Conservation (phyloP, 23 tunicate species). For the Oikopleura vanhoeffeni region DNA sequence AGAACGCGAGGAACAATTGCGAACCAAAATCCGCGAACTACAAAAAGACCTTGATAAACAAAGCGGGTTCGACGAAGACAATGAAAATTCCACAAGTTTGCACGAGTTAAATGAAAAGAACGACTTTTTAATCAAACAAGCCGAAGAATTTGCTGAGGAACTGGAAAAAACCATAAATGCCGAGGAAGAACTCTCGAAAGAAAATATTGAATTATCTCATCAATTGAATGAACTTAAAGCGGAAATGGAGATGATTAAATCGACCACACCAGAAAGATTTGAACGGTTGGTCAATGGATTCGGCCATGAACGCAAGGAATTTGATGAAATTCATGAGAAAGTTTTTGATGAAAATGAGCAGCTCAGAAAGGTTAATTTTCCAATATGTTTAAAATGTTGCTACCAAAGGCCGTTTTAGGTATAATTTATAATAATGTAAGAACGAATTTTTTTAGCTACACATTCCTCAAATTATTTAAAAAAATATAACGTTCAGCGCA, state of each 20-base stretch:
- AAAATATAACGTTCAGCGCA: no score
- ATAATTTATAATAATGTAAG: no score
- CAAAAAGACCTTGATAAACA: constrained; percentile 1
- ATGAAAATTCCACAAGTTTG: no score
- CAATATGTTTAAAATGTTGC: no score
- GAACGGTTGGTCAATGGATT: constrained; percentile 4
- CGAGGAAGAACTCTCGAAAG: neutral
- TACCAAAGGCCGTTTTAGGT: no score
- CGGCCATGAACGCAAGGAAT: constrained; percentile 8
- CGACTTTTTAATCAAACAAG: neutral
- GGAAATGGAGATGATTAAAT: neutral
- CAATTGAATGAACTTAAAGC: neutral
- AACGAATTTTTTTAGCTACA: no score
- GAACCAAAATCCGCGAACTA: neutral
- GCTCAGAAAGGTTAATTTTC: neutral
- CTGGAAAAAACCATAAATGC: neutral
- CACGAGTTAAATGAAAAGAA: neutral
- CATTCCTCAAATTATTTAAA: no score
- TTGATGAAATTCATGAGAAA: constrained; percentile 7
- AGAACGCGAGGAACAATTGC: neutral
- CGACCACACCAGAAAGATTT: neutral
- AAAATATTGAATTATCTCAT: neutral
- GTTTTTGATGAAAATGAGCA: constrained; percentile 7
- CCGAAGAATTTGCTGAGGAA: constrained; percentile 10
- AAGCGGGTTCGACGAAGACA: neutral